Base-by-base conservation (phyloP, 2,113 vertebrate species). In the Harpagus bidentatus region DNA sequence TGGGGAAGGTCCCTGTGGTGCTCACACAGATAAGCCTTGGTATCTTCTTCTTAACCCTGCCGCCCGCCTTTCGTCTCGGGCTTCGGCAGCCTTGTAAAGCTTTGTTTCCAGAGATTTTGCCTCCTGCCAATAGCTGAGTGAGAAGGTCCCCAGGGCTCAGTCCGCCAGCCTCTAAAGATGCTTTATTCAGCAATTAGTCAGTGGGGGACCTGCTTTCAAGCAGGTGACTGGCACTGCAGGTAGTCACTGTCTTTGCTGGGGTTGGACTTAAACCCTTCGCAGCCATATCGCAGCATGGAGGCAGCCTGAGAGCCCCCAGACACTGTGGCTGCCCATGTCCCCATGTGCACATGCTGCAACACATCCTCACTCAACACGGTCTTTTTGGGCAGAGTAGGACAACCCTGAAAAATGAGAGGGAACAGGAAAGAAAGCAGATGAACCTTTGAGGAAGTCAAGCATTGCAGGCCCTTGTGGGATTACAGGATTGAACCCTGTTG, bases 311-410 rank as follows among this genome's bases (percentile, higher is more conserved):
- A 81, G 12, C 5, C 18, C 22, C 4, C 42, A 62, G 25, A 26
- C 4, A 0, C 38, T 7, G 31, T 23, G 20, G 23, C 50, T 86
- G 48, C 38, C n/a, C 2, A 0, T 29, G 40, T 62, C 48, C 42
- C 13, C 48, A 32, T 0, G 1, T 7, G 32, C 52, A 34, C 13
- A 40, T 55, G n/a, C 55, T 91, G 76, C 22, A 10, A 38, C 14
- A 55, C 2, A 2, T 29, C 32, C n/a, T 71, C 0, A 0, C 38
- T 47, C 53, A 65, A 8, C 7, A 25, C 0, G 1, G 19, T 1
- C 6, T 38, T 77, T 81, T 69, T 8, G 29, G 21, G 40, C 32
- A 88, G 62, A 62, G 34, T 0, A 1, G 28, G n/a, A 48, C 29
- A 72, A 23, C 14, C 42, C 61, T 48, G 45, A 88, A 76, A 93